Percentiles rank a stretch among this genome's conserved stretches.
phyloP scores from a whole-genome alignment of 1,140 invertebrate genomes.

The Lordiphosa clarofinis region DNA sequence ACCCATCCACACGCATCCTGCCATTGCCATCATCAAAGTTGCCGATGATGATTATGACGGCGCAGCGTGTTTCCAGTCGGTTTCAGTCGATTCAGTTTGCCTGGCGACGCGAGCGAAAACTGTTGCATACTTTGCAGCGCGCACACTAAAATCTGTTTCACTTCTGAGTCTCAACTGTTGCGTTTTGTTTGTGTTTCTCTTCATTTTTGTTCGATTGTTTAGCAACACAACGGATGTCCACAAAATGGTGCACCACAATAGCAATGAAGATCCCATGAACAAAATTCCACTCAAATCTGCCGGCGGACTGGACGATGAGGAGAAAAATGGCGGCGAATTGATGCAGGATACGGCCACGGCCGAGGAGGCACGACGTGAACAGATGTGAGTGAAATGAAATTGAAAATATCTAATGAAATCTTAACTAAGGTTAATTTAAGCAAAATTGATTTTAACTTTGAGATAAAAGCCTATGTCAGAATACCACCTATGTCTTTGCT shows the following conservation, averaged over 20 bases:
- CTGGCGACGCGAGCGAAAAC: slow-evolving; percentile 38
- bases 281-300: slow-evolving; percentile 76
- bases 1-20: slow-evolving; percentile 38
- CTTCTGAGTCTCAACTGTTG: slow-evolving; percentile 6
- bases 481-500: too few relatives aligned
- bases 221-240: slow-evolving; percentile 60
- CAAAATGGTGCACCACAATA: slow-evolving; percentile 74
- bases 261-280: slow-evolving; percentile 75
- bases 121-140: slow-evolving; percentile 43
- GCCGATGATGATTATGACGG: slow-evolving; percentile 31
- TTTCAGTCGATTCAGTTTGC: slow-evolving; percentile 35
- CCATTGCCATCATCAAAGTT: slow-evolving; percentile 38
- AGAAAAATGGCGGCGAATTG: slow-evolving; percentile 74
- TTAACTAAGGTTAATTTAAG: too few relatives aligned
- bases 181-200: neutral
- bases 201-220: neutral
- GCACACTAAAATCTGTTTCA: neutral
- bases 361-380: slow-evolving; percentile 70
- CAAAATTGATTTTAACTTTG: too few relatives aligned
- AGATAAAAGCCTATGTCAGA: too few relatives aligned
- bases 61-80: slow-evolving; percentile 8
- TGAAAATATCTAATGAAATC: too few relatives aligned
- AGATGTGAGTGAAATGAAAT: slow-evolving; percentile 53
- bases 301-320: slow-evolving; percentile 67
- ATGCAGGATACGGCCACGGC: slow-evolving; percentile 71